Evolutionary conservation across 2,113 vertebrate species (phyloP), one percentile per base, ranked within the genome.

Genomic region (zebrafish (Danio rerio)): DNA sequence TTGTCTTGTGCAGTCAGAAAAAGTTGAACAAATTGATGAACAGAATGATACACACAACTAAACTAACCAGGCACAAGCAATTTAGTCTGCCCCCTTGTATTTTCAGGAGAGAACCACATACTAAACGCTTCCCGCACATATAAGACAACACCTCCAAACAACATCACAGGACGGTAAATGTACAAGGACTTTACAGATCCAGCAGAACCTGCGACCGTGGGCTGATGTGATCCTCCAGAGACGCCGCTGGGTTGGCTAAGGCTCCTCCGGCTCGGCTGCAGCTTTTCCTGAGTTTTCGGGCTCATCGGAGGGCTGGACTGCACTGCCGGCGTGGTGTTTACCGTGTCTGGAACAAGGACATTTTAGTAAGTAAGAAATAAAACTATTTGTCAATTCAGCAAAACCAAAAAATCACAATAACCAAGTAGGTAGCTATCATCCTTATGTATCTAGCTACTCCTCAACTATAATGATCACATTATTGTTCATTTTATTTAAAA

Each of bases 71-170:
- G 16, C 18, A 78, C 13, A 77, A 18, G 83, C 31, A 55, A 65
- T 7, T 80, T 53, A n/a, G 70, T 53, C 52, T 55, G 20, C 31
- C 18, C 50, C 72, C 82, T 8, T 62, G 49, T 63, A 5, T 63
- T 47, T 40, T 21, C 42, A 6, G 10, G 8, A 71, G 58, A n/a
- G 70, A 59, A 52, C 52, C 66, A 59, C 66, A 50, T 5, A 61
- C 61, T 84, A 74, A 80, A 66, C 5, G 13, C 13, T 43, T 78
- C 18, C 20, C 18, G 56, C 62, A 80, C 61, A 74, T 20, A 49
- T 31, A 73, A 79, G 50, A 79, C 76, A 72, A 81, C 55, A 59
- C 40, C 66, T 65, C 58, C 68, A 40, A 71, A 70, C 56, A 52
- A 78, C 66, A 16, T 79, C 56, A 78, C 18, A 47, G 13, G 15